Conservation (phyloP, 1,140 invertebrate species). For the Drosophila dunni region DNA sequence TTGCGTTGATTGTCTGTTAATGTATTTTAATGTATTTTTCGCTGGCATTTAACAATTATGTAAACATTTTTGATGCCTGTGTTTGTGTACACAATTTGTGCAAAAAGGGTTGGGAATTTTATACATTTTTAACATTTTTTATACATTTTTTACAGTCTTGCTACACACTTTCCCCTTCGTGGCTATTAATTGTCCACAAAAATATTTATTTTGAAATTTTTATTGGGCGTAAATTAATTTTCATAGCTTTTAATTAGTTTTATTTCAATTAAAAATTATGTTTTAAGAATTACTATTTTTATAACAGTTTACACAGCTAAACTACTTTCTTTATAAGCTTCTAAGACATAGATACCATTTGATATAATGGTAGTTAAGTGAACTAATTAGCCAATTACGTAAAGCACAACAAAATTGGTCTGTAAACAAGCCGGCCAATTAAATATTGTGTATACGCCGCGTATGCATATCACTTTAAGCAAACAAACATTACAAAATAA, state of each 20-base stretch:
- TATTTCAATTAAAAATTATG: constrained; percentile 1
- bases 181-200: constrained; percentile 3
- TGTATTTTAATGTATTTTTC: constrained; percentile 9
- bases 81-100: not conserved
- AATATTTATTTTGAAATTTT: constrained; percentile 15
- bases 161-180: not conserved
- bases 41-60: constrained; percentile 16
- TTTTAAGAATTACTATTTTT: no score
- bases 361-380: no score
- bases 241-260: constrained; percentile 12
- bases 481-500: constrained; percentile 4
- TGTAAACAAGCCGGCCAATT: not conserved
- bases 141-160: not conserved
- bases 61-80: constrained; percentile 3
- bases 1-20: constrained; percentile 33
- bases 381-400: not conserved
- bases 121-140: no score
- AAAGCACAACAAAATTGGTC: not conserved
- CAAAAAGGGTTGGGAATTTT: not conserved
- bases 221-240: not conserved
- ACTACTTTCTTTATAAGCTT: not conserved
- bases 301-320: not conserved
- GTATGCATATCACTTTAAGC: constrained; percentile 1
- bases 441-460: not conserved
- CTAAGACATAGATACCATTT: not conserved